Evolutionary conservation across 2,888 invertebrate genomes (phyloP), one percentile per base, ranked within the genome.

Genomic region (Marasmarcha lunaedactyla): DNA sequence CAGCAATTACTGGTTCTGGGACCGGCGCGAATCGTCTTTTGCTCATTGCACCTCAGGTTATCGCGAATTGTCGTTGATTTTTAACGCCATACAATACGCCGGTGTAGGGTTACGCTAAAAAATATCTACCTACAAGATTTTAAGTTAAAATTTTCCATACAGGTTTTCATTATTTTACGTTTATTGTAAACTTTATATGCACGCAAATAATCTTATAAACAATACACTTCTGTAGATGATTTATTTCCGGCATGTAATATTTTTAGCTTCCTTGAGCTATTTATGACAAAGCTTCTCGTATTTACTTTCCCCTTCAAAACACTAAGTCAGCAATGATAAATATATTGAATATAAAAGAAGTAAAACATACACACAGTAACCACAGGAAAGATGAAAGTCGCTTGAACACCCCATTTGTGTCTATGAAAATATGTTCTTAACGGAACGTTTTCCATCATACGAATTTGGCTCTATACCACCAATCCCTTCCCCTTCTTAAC

Each of bases 401-500:
- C 40, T 35, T 50, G 43, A 20, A 20, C 20, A 20, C 20, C 20
- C 20, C 45, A 44, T 47, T 42, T 41, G 41, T 33, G 20, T 26
- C 41, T 36, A 30, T 37, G 34, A 44, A 40, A 47, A 41, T 49
- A 47, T 43, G 43, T 33, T 40, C 40, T 37, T 38, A 33, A 35
- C 33, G 26, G 41, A 43, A 35, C 26, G 40, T 33, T 44, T 41
- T 43, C 39, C 43, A 44, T 43, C 30, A 30, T 55, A 56, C 67
- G 59, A 74, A 52, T 71, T 62, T 73, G 67, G 64, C 57, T 67
- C 67, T 71, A 64, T 60, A 49, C 52, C 56, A 57, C 58, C 20
- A 5, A 64, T 68, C 69, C 77, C 70, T 76, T 74, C 71, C 78
- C 76, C 70, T 76, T 55, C 61, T 71, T 73, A 71, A 71, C 71